Evolutionary conservation across 2,113 vertebrate species (phyloP), one percentile per base, ranked within the genome.

Genomic region (Lycocorax pyrrhopterus): DNA sequence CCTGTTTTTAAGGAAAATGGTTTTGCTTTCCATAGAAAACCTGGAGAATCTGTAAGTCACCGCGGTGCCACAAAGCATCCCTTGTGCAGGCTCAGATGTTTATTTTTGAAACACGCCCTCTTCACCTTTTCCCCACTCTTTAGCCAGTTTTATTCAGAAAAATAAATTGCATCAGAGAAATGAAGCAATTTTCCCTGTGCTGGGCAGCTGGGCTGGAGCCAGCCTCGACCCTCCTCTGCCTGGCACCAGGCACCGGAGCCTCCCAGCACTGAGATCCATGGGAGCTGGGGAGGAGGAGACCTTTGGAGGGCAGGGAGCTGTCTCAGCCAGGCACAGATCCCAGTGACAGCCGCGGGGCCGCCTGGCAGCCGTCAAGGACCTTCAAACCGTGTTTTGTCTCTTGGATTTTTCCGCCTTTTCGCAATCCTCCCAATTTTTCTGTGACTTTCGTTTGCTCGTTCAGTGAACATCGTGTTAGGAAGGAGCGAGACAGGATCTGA

Each of bases 291-390:
- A 32, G 51, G 32, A 89, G 73, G 35, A n/a, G 69, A 39, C 1
- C 5, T 51, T 43, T 47, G 7, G 22, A 75, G 90, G 78, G 60
- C 77, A 37, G 37, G 12, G 87, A 93, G 87, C 81, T 83, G 93
- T 73, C 82, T 76, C 43, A 63, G 33, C 27, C 0, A 0, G 51
- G 77, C 84, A 37, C 87, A 21, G 80, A 67, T 56, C 13, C 53
- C 10, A 0, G 6, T 82, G 87, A 84, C 73, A 46, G 63, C 29
- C 3, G 0, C 20, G 10, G 39, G 19, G n/a, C 32, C 0, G 8
- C 67, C 44, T 77, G 84, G 43, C 55, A 91, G 74, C 81, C 12
- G 4, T 16, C 87, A 64, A 19, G 90, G 82, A 72, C 84, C 43
- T 93, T 87, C 95, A 58, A 29, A 41, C 22, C 2, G 4, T 1